Base-by-base conservation (phyloP, 2,888 invertebrate species). In the Cyclophora albipunctata region DNA sequence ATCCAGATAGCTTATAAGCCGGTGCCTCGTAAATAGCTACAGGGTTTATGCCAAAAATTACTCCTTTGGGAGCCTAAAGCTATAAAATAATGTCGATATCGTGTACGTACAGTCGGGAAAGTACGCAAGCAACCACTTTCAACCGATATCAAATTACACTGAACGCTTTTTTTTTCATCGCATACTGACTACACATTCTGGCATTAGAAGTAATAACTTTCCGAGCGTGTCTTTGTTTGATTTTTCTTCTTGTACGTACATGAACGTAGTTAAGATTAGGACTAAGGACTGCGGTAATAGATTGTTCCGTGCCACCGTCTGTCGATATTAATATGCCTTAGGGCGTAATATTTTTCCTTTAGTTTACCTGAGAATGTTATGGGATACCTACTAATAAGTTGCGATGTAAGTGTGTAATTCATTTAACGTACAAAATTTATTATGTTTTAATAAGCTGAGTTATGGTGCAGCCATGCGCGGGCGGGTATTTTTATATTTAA, bases 1-100 rank as follows among this genome's bases (percentile, higher is more conserved):
- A 66, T 66, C 59, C 73, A 66, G 78, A 82, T 82, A 80, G 75
- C 80, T 77, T 74, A 68, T 75, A 71, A 78, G 75, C 73, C 67
- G 60, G 61, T 62, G 62, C 70, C 66, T 75, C 76, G 73, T 79
- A 78, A 79, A 80, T 78, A 77, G 69, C 66, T 67, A 63, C 63
- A 70, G 67, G 73, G 70, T 71, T 60, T 73, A 69, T 71, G 69
- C 65, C 70, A 75, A 73, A 79, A 74, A 79, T 78, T 75, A 75
- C 72, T 64, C 81, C 72, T 71, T 49, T 60, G 73, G 76, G 80
- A 67, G 66, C 62, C 59, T 64, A 59, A 62, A 63, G 67, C 71
- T 66, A 65, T 77, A 76, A 79, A 78, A 68, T 69, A 71, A 65
- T 71, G 71, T 70, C 69, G 70, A 72, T 74, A 71, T 65, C 59